Evolutionary conservation across 2,113 vertebrate species (phyloP), one percentile per base, ranked within the genome.

Genomic region (Oryzias curvinotus): DNA sequence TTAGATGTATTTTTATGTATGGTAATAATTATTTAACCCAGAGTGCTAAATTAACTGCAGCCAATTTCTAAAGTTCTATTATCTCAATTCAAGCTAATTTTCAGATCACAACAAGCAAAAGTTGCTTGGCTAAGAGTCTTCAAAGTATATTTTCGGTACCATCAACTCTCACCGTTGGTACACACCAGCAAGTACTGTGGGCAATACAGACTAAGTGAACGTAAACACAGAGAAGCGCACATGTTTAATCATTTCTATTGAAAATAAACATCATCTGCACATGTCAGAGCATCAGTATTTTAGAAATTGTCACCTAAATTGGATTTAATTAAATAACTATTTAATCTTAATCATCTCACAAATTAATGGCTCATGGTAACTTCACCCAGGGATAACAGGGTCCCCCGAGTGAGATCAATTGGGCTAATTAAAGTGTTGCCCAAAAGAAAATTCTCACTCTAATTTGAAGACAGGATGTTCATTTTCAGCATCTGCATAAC

Each of bases 391-490:
- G 78, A 76, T 80, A 59, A 36, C 66, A 70, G 52, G 63, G 84
- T 86, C 89, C 84, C 82, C 63, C 53, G 85, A 83, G 85, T 76
- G 77, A 75, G 68, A 83, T 82, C 70, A 80, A 82, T 75, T 85
- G 36, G 23, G 60, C 49, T 62, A 88, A 91, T 89, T 89, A 89
- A 86, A 77, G 68, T 65, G 77, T 81, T 78, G 80, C 82, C 86
- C 86, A 73, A 77, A 83, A 78, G 85, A 81, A 80, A 82, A 81
- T 60, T 65, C 62, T 81, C 71, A 44, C 52, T 82, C 57, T 85
- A 86, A 87, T 85, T 86, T 73, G 75, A 70, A 74, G 67, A 79
- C 59, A 75, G 68, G 72, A 71, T 79, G 62, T 81, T 85, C 51
- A 82, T 77, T 79, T 83, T 70, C 55, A 48, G 49, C 36, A 46